Evolutionary conservation across 2,797 vertebrate genomes (phyloP).

Genomic region (Babyrousa celebensis): DNA sequence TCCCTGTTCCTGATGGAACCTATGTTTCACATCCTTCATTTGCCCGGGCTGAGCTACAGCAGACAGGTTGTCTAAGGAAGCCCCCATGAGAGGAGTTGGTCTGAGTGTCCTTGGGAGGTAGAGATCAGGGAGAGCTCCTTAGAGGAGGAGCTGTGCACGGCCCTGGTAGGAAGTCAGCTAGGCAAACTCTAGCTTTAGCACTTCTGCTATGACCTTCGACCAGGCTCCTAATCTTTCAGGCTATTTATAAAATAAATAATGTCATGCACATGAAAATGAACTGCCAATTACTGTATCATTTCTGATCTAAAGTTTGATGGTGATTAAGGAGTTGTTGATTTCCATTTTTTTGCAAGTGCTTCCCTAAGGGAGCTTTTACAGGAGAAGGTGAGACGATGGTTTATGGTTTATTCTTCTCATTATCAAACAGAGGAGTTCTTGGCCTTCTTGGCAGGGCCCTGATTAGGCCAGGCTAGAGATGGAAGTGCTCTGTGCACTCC

Average conservation of each 20-base stretch:
- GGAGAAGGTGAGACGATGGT: conserved; percentile 24
- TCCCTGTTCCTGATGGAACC: conserved; percentile 12
- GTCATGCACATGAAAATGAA: conserved; percentile 52
- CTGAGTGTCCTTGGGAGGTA: not conserved
- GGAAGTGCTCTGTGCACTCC: conserved; percentile 10
- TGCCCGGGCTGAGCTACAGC: not conserved
- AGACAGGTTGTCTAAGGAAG: conserved; percentile 26
- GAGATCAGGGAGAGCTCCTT: conserved; percentile 12
- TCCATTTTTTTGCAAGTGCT: conserved; percentile 26
- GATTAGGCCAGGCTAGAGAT: conserved; percentile 25
- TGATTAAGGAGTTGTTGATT: conserved; percentile 64
- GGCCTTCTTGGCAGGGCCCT: conserved; percentile 1
- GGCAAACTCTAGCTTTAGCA: not conserved
- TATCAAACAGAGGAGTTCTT: conserved; percentile 58
- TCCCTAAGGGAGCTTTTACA: conserved; percentile 54
- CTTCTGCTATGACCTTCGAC: conserved; percentile 50
- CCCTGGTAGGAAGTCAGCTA: conserved; percentile 3
- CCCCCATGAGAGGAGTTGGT: not conserved
- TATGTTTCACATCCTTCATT: conserved; percentile 45
- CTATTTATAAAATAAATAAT: conserved; percentile 77
- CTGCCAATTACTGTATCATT: conserved; percentile 59
- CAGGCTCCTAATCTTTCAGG: conserved; percentile 63
- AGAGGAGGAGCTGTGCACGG: not conserved
- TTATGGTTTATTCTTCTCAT: conserved; percentile 48
- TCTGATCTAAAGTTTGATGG: conserved; percentile 62